Conservation (phyloP, 2,888 invertebrate species). For the Trisateles emortualis region DNA sequence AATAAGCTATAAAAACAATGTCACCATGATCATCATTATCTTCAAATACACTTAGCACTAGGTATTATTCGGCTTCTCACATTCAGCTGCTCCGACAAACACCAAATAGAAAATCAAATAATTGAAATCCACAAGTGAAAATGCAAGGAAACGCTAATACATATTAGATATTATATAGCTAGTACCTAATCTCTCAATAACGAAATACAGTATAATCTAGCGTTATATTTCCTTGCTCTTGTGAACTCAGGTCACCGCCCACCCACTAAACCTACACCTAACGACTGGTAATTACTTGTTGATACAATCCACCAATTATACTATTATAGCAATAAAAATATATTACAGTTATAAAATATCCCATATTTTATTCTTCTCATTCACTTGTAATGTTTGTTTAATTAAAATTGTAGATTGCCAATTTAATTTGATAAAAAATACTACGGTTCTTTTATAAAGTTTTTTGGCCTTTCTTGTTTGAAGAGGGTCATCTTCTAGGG, state of each 20-base stretch:
- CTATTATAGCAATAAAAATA: constrained; percentile 35
- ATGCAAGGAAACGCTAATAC: no score
- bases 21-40: no score
- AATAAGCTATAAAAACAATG: no score
- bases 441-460: no score
- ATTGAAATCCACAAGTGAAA: no score
- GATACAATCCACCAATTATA: constrained; percentile 47
- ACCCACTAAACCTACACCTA: constrained; percentile 57
- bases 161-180: background rate
- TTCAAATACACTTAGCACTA: no score
- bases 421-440: background rate
- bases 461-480: no score
- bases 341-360: constrained; percentile 1
- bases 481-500: no score
- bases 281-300: constrained; percentile 50
- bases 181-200: background rate
- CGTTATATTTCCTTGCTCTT: constrained; percentile 60
- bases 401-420: constrained; percentile 1
- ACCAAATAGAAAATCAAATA: no score
- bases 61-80: no score
- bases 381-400: background rate
- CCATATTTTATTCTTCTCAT: background rate
- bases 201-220: constrained; percentile 23
- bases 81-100: no score
- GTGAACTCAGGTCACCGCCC: constrained; percentile 55